phyloP scores from a whole-genome alignment of 2,888 invertebrate genomes.

The Hermodice carunculata region DNA sequence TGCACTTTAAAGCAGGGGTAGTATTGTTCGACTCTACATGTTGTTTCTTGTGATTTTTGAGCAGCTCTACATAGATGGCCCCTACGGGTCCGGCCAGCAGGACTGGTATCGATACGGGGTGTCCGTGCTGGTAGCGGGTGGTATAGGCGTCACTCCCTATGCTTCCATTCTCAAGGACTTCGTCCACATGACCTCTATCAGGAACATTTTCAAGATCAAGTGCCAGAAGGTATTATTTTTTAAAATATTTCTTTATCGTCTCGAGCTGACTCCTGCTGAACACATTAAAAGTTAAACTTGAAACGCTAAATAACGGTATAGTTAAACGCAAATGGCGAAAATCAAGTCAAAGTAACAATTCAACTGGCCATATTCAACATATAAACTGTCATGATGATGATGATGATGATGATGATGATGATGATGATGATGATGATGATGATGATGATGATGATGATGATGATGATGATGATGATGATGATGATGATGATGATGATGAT shows the following conservation, averaged over 20 bases:
- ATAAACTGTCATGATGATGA: conserved; percentile 1
- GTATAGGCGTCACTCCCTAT: conserved; percentile 75
- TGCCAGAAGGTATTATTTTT: conserved; percentile 71
- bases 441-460: conserved; percentile 1
- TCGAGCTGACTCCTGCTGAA: too few relatives aligned
- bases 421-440: conserved; percentile 15
- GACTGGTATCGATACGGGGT: conserved; percentile 68
- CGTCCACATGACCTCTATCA: conserved; percentile 69
- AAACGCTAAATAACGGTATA: too few relatives aligned
- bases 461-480: conserved; percentile 12
- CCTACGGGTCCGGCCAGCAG: conserved; percentile 67
- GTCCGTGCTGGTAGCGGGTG: conserved; percentile 66
- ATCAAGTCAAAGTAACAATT: too few relatives aligned
- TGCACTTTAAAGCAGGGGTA: too few relatives aligned
- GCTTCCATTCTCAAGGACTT: conserved; percentile 78
- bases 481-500: conserved; percentile 15
- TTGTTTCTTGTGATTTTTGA: too few relatives aligned
- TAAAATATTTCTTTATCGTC: too few relatives aligned
- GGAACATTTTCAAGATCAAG: conserved; percentile 64
- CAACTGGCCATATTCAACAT: too few relatives aligned
- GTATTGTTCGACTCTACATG: too few relatives aligned
- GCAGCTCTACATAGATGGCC: conserved; percentile 66
- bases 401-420: conserved; percentile 12
- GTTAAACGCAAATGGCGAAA: too few relatives aligned
- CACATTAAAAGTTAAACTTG: too few relatives aligned